phyloP scores from a whole-genome alignment of 2,888 invertebrate species.

The Dromius quadrimaculatus region DNA sequence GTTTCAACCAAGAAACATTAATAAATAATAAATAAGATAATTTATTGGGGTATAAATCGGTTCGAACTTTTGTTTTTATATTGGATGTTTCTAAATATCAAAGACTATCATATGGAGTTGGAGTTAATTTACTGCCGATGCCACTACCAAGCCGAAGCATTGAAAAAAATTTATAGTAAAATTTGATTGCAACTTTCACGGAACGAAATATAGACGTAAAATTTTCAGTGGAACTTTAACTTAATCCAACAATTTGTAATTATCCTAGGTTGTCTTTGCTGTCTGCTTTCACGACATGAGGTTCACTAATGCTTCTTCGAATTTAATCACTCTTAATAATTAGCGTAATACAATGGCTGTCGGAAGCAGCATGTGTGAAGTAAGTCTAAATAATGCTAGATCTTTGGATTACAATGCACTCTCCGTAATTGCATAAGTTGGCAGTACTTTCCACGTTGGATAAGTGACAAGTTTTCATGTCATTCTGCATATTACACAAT shows the following conservation, averaged over 20 bases:
- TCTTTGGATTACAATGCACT: conserved; percentile 16
- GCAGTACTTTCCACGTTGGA: background rate
- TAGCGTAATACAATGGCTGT: conserved; percentile 25
- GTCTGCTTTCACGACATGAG: background rate
- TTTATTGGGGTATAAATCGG: too few species aligned
- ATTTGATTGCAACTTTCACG: too few species aligned
- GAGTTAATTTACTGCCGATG: too few species aligned
- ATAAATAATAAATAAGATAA: conserved; percentile 18
- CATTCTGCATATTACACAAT: too few species aligned
- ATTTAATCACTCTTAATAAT: conserved; percentile 24
- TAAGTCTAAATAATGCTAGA: background rate
- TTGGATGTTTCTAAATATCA: too few species aligned
- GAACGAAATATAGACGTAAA: too few species aligned
- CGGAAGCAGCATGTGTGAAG: conserved; percentile 12
- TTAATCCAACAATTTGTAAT: background rate
- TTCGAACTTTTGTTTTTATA: too few species aligned
- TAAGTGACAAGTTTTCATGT: too few species aligned
- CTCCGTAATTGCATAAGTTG: conserved; percentile 16
- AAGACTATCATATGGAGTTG: too few species aligned
- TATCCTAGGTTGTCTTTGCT: background rate
- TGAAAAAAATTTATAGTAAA: too few species aligned
- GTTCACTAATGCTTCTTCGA: conserved; percentile 2
- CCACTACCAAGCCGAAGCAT: too few species aligned
- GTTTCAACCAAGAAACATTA: background rate
- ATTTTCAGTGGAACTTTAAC: too few species aligned